Base-by-base conservation (phyloP, 2,888 invertebrate genomes). In the Coenonympha glycerion region DNA sequence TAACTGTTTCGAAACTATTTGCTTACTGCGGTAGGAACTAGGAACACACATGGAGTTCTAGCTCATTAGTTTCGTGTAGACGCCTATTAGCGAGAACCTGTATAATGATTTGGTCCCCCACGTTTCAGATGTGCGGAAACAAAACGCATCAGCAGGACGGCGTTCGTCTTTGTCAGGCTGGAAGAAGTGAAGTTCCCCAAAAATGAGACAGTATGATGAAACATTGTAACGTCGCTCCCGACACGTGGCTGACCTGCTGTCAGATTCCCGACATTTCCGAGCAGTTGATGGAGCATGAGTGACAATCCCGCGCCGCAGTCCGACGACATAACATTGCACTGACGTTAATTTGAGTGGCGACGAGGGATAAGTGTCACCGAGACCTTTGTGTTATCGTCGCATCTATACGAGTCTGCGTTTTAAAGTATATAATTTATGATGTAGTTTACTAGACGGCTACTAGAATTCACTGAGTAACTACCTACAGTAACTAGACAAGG, bases 211-310 rank as follows among this genome's bases (percentile, higher is more conserved):
- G 75, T 66, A 65, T 79, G 71, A 84, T 83, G 72, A 74, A 79
- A 83, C 83, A 79, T 63, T 78, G 73, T 79, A 81, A 82, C 80
- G 82, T 81, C 74, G 69, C 55, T 64, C 71, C 67, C 75, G 74
- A 79, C 85, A 84, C 83, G 72, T 84, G 84, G 81, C 73, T 86
- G 85, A 86, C 85, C 84, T 76, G 73, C 63, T 77, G 78, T 83
- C 84, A 85, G 82, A 82, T 75, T 76, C 73, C 77, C 72, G 71
- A 76, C 71, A 73, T 79, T 76, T 79, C 81, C 80, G 78, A 83
- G 78, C 81, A 83, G 79, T 87, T 87, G 87, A 87, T 87, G 85
- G 78, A 80, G 83, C 85, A 86, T 87, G 87, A 87, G 82, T 84
- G 87, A 84, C 88, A 84, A 73, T 74, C 73, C 74, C 72, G 71